These are phyloP conservation scores for Hylomyscus alleni DNA, from an alignment of 2,797 vertebrate genomes.

Conservation along the genomic window DNA sequence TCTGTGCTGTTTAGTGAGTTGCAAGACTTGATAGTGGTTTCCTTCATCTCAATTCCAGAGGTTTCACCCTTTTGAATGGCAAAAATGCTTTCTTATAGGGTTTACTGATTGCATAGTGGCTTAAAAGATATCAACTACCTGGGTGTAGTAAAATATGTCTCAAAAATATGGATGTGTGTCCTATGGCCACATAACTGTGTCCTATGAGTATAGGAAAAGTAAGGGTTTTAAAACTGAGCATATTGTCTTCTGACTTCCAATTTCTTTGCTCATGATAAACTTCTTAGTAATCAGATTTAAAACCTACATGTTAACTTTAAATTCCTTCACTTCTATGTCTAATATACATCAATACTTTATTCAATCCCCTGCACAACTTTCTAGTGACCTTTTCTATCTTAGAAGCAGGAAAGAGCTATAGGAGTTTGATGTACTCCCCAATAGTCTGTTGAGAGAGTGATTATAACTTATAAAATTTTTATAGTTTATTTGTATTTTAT, in stretches of 20 bases:
- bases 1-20: neutral
- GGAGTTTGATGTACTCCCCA: neutral
- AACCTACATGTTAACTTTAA: neutral
- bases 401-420: neutral
- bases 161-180: neutral
- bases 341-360: neutral
- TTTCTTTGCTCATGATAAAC: slow-evolving; percentile 7
- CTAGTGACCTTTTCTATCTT: neutral
- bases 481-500: neutral
- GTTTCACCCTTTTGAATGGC: neutral
- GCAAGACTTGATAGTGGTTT: slow-evolving; percentile 22
- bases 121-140: slow-evolving; percentile 22
- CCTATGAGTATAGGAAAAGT: neutral
- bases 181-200: neutral
- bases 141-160: neutral
- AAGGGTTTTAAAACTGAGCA: neutral
- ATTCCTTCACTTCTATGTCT: neutral
- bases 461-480: neutral
- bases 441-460: neutral
- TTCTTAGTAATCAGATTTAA: neutral
- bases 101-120: neutral
- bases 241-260: neutral
- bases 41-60: neutral
- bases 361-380: neutral
- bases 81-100: neutral